Conservation (phyloP, 2,888 invertebrate species). For the Ischnus inquisitorius region DNA sequence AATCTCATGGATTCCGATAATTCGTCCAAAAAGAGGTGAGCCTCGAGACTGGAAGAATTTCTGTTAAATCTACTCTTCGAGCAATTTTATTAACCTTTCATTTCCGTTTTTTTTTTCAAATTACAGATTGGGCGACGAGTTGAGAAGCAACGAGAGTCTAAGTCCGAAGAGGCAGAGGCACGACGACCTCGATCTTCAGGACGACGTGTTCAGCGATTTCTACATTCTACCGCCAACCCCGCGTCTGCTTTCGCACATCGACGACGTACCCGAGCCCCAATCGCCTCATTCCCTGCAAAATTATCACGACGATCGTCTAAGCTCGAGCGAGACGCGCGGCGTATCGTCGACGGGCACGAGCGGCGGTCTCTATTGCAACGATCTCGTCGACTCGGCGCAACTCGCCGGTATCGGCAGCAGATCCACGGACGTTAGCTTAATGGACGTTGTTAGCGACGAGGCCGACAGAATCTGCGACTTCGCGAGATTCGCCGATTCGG, state of each 20-base stretch:
- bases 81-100: background rate
- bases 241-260: conserved; percentile 89
- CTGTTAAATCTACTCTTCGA: background rate
- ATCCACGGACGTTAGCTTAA: conserved; percentile 70
- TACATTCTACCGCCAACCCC: conserved; percentile 90
- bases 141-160: conserved; percentile 76
- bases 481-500: conserved; percentile 79
- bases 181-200: conserved; percentile 90
- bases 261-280: conserved; percentile 84
- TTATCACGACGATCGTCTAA: conserved; percentile 75
- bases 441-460: conserved; percentile 80
- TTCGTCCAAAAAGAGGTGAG: conserved; percentile 80
- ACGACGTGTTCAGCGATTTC: conserved; percentile 90
- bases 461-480: conserved; percentile 82
- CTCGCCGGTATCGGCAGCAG: conserved; percentile 61
- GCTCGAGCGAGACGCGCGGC: conserved; percentile 58
- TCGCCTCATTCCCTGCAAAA: conserved; percentile 63
- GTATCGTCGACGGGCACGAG: conserved; percentile 59
- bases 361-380: conserved; percentile 63
- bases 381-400: conserved; percentile 65
- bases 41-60: background rate
- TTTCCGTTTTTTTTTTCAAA: conserved; percentile 5
- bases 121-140: conserved; percentile 79
- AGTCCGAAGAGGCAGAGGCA: conserved; percentile 81
- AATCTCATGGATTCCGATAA: conserved; percentile 79